These are phyloP conservation scores for Eledona agricola DNA, from an alignment of 2,888 invertebrate genomes.

Conservation along the genomic window DNA sequence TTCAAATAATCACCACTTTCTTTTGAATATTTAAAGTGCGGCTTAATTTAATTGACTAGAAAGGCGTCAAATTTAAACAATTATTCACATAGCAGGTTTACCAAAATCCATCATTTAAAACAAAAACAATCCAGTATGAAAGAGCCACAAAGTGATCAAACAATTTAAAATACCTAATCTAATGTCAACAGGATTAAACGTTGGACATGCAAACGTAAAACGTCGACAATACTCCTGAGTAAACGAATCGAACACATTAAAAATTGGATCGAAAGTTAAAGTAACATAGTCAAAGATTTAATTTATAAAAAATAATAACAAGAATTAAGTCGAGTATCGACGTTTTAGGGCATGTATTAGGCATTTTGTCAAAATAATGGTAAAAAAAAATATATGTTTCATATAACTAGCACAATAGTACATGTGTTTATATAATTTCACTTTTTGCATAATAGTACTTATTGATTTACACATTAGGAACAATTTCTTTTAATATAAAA, in stretches of 20 bases:
- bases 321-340: constrained; percentile 18
- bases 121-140: constrained; percentile 6
- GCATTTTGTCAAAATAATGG: constrained; percentile 11
- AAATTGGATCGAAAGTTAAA: neutral
- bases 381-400: constrained; percentile 27
- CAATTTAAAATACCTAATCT: constrained; percentile 33
- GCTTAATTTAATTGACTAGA: constrained; percentile 41
- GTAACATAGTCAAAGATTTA: constrained; percentile 5
- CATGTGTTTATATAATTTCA: constrained; percentile 46
- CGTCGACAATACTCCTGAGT: constrained; percentile 13
- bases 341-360: constrained; percentile 27
- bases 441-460: constrained; percentile 39
- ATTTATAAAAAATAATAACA: neutral
- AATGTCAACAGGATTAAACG: constrained; percentile 25
- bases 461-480: constrained; percentile 52
- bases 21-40: constrained; percentile 21
- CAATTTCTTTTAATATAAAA: constrained; percentile 48
- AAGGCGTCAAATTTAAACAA: constrained; percentile 33
- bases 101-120: constrained; percentile 7
- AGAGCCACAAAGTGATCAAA: constrained; percentile 23
- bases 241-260: constrained; percentile 11
- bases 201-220: constrained; percentile 15
- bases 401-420: constrained; percentile 47
- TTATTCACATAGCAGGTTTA: constrained; percentile 4
- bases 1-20: constrained; percentile 37